Conservation (phyloP, 2,888 invertebrate genomes). For the Drosophila subsilvestris region DNA sequence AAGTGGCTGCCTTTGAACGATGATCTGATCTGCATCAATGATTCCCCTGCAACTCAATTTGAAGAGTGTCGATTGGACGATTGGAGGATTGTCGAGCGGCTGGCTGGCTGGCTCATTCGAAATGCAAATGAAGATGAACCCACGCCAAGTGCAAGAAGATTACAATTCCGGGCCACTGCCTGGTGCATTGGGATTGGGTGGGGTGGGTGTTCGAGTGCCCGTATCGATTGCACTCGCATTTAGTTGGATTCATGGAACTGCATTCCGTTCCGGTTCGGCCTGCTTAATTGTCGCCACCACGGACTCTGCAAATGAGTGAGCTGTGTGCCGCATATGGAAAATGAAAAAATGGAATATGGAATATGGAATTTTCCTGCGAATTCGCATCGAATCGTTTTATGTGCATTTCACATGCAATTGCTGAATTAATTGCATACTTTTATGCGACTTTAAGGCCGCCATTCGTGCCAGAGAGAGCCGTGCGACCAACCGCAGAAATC, state of each 20-base stretch:
- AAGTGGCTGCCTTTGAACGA: constrained; percentile 3
- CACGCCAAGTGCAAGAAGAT: constrained; percentile 13
- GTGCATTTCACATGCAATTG: constrained; percentile 53
- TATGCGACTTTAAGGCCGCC: constrained; percentile 23
- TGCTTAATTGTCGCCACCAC: constrained; percentile 16
- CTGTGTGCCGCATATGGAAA: constrained; percentile 12
- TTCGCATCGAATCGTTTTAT: constrained; percentile 40
- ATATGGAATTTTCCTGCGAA: constrained; percentile 38
- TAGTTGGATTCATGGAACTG: constrained; percentile 19
- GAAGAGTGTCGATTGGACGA: constrained; percentile 1
- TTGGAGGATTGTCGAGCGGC: not conserved
- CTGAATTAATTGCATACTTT: constrained; percentile 44
- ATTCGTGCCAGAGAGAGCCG: constrained; percentile 6
- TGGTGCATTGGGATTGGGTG: not conserved
- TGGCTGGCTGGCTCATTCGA: not conserved
- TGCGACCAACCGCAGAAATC: constrained; percentile 9
- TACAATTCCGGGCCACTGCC: not conserved
- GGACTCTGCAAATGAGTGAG: not conserved
- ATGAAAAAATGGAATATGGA: constrained; percentile 27
- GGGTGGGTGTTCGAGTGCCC: too few relatives aligned
- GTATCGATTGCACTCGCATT: not conserved
- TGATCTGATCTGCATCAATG: constrained; percentile 24
- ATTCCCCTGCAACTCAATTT: constrained; percentile 17
- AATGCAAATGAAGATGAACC: constrained; percentile 25
- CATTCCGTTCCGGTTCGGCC: too few relatives aligned